Conservation (phyloP, 2,113 vertebrate species). For the Aphyosemion australe region DNA sequence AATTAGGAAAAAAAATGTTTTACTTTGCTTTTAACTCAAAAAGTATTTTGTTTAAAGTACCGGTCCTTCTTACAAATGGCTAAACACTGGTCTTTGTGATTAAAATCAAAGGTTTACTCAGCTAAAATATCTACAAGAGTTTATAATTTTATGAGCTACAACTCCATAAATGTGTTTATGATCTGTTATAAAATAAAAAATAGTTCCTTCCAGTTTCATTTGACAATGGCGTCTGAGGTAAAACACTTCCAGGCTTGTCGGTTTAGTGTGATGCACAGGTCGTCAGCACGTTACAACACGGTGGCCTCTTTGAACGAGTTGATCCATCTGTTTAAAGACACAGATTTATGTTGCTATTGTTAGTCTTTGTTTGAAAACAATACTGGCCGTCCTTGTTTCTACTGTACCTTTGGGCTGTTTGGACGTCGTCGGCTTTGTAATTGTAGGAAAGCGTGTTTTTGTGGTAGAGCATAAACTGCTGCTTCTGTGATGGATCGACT, state of each 20-base stretch:
- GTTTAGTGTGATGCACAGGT: not conserved
- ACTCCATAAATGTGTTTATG: too few species aligned
- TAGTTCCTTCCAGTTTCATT: too few species aligned
- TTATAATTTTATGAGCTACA: not conserved
- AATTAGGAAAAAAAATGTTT: not conserved
- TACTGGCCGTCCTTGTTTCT: not conserved
- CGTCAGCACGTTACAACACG: slow-evolving; percentile 79
- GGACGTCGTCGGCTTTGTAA: slow-evolving; percentile 92
- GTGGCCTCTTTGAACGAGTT: slow-evolving; percentile 93
- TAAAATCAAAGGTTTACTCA: slow-evolving; percentile 1
- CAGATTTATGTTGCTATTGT: not conserved
- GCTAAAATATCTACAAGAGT: not conserved
- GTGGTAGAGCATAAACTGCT: slow-evolving; percentile 91
- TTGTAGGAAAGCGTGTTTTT: slow-evolving; percentile 92
- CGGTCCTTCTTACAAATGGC: too few species aligned
- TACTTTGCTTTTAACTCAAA: too few species aligned
- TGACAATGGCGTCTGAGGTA: slow-evolving; percentile 31
- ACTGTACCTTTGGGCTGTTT: slow-evolving; percentile 86
- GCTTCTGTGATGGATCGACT: slow-evolving; percentile 80
- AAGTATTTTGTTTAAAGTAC: too few species aligned
- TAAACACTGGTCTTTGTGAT: not conserved
- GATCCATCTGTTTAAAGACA: slow-evolving; percentile 86
- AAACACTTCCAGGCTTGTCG: slow-evolving; percentile 13
- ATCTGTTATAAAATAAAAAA: too few species aligned
- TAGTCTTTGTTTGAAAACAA: not conserved